These are phyloP conservation scores for Melanotaenia nigrans DNA, from an alignment of 2,797 vertebrate genomes.

Conservation along the genomic window DNA sequence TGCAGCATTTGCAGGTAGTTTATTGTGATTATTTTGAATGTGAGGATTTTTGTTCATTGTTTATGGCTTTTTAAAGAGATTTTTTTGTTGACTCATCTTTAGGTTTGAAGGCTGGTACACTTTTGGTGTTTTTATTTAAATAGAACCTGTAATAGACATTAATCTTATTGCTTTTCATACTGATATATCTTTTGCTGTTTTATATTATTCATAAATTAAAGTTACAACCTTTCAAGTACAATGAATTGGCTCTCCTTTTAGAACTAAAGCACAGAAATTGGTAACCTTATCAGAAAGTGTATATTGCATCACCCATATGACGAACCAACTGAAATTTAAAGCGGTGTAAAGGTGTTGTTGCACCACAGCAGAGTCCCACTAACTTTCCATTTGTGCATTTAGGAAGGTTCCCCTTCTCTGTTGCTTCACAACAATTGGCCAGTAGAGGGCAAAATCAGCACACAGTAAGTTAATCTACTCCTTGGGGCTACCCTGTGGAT, in stretches of 20 bases:
- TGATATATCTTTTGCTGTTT: neutral
- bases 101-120: slow-evolving; percentile 1
- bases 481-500: neutral
- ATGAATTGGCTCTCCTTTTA: too few species aligned
- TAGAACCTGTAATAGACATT: neutral
- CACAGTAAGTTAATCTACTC: slow-evolving; percentile 13
- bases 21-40: slow-evolving; percentile 36
- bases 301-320: neutral
- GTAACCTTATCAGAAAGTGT: slow-evolving; percentile 22
- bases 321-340: neutral
- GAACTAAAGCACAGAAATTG: slow-evolving; percentile 3
- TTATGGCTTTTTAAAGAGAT: slow-evolving; percentile 11
- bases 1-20: slow-evolving; percentile 28
- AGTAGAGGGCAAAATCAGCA: slow-evolving; percentile 75
- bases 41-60: neutral
- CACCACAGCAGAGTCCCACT: slow-evolving; percentile 31
- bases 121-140: slow-evolving; percentile 12
- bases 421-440: slow-evolving; percentile 24
- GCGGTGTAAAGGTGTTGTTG: neutral
- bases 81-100: slow-evolving; percentile 2
- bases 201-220: neutral
- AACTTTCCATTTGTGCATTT: slow-evolving; percentile 4
- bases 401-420: neutral
- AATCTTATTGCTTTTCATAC: neutral
- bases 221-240: neutral